Evolutionary conservation across 2,888 invertebrate species (phyloP).

Genomic region (Polymixis flavicincta): DNA sequence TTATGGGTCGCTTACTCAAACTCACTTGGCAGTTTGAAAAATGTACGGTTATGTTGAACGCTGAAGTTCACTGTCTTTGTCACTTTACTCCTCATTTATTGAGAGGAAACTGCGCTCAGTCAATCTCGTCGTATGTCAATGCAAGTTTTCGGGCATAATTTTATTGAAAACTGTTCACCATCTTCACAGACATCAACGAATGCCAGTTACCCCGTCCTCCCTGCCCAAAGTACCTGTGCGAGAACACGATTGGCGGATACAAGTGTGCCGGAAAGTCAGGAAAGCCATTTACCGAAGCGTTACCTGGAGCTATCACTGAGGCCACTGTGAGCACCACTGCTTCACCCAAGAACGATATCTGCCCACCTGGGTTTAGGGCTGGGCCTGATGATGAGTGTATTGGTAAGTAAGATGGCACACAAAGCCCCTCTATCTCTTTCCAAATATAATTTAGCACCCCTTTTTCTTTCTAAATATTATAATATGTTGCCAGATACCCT

Average conservation of each 20-base stretch:
- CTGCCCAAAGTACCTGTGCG: constrained; percentile 87
- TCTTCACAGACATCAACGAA: constrained; percentile 94
- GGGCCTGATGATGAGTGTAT: constrained; percentile 88
- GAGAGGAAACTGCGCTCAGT: background rate
- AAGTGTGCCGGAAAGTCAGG: constrained; percentile 86
- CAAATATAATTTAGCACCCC: background rate
- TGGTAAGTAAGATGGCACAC: constrained; percentile 78
- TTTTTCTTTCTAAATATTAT: background rate
- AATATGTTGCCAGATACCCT: background rate
- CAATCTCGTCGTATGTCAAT: background rate
- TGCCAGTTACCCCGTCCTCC: constrained; percentile 91
- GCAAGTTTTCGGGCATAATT: background rate
- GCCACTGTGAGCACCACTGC: constrained; percentile 60
- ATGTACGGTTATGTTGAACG: background rate
- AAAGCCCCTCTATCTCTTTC: background rate
- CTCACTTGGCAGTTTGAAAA: background rate
- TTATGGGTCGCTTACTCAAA: background rate
- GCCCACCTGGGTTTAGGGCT: constrained; percentile 90
- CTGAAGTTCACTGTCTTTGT: background rate
- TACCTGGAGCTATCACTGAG: constrained; percentile 72
- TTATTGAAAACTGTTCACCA: background rate
- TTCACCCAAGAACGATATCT: constrained; percentile 82
- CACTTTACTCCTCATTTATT: background rate
- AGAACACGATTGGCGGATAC: constrained; percentile 88
- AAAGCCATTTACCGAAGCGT: constrained; percentile 80